phyloP scores from a whole-genome alignment of 2,797 vertebrate genomes.

The Sebastes trivittatus region DNA sequence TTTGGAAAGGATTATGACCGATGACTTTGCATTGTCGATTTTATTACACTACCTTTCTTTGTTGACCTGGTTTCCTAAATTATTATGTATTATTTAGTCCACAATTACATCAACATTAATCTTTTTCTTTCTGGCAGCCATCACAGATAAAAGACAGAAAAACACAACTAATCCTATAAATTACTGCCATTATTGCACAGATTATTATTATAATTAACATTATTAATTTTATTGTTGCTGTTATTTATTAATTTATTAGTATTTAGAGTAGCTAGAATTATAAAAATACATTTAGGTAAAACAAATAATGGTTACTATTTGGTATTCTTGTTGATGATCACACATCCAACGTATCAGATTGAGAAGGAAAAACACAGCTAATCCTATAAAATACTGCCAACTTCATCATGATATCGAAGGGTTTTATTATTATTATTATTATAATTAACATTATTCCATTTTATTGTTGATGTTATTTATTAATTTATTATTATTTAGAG shows the following conservation, averaged over 20 bases:
- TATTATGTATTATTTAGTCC: neutral
- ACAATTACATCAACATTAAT: neutral
- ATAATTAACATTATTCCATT: neutral
- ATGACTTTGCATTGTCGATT: neutral
- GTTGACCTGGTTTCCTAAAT: neutral
- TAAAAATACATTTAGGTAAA: neutral
- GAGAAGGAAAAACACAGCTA: neutral
- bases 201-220: neutral
- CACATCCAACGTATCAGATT: neutral
- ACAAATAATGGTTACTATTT: too few species aligned
- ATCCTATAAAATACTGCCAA: neutral
- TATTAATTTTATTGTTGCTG: neutral
- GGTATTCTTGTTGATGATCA: neutral
- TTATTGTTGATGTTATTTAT: neutral
- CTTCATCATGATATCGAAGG: neutral
- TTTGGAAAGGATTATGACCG: neutral
- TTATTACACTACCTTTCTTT: constrained; percentile 24
- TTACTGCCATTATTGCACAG: too few species aligned
- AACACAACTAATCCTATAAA: neutral
- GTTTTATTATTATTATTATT: too few species aligned
- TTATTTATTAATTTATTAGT: too few species aligned
- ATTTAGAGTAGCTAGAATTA: neutral
- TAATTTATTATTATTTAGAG: neutral
- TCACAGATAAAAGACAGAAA: neutral
- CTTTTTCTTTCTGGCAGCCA: neutral